phyloP scores from a whole-genome alignment of 2,113 vertebrate species.

The Plecturocebus donacophilus region DNA sequence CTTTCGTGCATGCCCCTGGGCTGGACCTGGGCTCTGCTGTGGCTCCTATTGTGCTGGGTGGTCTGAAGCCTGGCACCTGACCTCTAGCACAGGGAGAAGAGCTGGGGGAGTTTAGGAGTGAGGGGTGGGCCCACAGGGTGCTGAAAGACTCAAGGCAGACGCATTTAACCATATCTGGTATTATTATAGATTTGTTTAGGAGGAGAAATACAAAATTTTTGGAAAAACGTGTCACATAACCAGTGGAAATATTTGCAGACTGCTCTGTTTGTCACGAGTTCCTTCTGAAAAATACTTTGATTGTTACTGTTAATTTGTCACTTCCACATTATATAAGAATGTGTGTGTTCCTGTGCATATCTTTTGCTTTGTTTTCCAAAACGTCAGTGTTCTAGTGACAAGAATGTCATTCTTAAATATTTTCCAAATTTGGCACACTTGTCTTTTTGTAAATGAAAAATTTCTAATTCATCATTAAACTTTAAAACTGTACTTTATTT shows the following conservation, averaged over 20 bases:
- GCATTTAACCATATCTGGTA: too few relatives aligned
- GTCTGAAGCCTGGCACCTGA: neutral
- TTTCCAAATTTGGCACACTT: neutral
- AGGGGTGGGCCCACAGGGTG: neutral
- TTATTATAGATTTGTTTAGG: neutral
- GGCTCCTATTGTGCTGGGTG: neutral
- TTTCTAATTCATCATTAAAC: neutral
- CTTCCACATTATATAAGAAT: neutral
- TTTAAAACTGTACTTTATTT: neutral
- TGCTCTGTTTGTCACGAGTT: neutral
- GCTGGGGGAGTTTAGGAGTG: neutral
- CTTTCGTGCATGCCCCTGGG: neutral
- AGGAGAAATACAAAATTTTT: neutral
- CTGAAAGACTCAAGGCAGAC: neutral
- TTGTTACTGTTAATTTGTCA: neutral
- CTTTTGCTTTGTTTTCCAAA: neutral
- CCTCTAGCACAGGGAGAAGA: neutral
- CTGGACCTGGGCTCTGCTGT: neutral
- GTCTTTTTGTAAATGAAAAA: neutral
- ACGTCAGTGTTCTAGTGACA: neutral
- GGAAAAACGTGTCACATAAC: neutral
- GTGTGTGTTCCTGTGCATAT: rapidly evolving
- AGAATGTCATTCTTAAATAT: neutral
- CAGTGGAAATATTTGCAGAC: neutral
- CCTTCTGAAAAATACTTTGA: neutral